Evolutionary conservation across 2,797 vertebrate species (phyloP).

Genomic region (Sandelia bainsii): DNA sequence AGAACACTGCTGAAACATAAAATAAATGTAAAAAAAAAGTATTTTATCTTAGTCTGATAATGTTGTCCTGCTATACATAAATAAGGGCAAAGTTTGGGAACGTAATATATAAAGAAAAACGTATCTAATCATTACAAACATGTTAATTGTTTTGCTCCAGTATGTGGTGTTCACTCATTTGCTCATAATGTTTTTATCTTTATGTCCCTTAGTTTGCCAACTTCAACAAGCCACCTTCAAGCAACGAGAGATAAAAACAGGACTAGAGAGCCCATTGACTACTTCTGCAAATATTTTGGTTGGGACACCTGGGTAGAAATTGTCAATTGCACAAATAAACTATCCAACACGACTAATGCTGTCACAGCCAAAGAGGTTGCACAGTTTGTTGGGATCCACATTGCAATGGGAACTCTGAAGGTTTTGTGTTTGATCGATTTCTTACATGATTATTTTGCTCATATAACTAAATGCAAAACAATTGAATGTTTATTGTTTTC

Average conservation of each 20-base stretch:
- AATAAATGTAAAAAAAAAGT: too few relatives aligned
- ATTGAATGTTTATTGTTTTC: conserved; percentile 7
- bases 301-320: conserved; percentile 84
- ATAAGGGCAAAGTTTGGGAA: neutral
- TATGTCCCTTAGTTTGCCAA: conserved; percentile 44
- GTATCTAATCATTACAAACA: neutral
- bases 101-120: neutral
- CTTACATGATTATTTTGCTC: neutral
- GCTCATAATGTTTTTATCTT: neutral
- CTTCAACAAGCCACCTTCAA: conserved; percentile 26
- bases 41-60: neutral
- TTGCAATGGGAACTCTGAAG: conserved; percentile 89
- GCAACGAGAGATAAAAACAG: conserved; percentile 22
- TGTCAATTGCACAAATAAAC: conserved; percentile 73
- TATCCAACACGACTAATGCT: conserved; percentile 56
- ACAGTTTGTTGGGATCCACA: conserved; percentile 85
- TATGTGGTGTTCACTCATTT: neutral
- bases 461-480: neutral
- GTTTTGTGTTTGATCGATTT: conserved; percentile 63
- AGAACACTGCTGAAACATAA: neutral
- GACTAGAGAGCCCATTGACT: conserved; percentile 76
- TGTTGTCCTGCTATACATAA: neutral
- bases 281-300: conserved; percentile 82
- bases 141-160: neutral
- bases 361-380: conserved; percentile 81